Evolutionary conservation across 1,140 invertebrate genomes (phyloP), one percentile per base, ranked within the genome.

Genomic region (Leptoteleia sp.): DNA sequence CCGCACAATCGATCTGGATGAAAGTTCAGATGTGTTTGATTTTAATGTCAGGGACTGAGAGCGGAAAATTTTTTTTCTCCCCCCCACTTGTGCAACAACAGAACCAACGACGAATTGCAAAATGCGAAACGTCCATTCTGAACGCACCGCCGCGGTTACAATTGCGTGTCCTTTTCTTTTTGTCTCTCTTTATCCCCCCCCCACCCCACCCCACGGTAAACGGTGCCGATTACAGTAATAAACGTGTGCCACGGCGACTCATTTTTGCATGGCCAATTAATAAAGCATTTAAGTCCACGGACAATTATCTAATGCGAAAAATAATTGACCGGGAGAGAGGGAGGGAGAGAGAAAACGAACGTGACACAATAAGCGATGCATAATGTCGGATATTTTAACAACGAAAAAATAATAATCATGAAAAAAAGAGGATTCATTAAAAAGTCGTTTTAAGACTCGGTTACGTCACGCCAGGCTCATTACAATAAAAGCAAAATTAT

Each of bases 1-100:
- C 16, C 19, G 19, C 8, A 29, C 45, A 50, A 70, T 37, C 65
- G 54, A 61, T 61, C 29, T 54, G 38, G 35, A 57, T 27, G 55
- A 72, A 72, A 72, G 57, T 55, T 55, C 31, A 40, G 19, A 45
- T 16, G 37, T 4, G 43, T 31, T 31, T 27, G 43, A 47, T 72
- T 72, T 72, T 72, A 62, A 54, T 72, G 68, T 62, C 68, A 62
- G 27, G 40, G 48, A 62, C 40, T 62, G 13, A 27, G 11, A 5
- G 8, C n/a, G 33, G 52, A 48, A 62, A 48, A 59, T 71, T 52
- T 17, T 4, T 11, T n/a, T n/a, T n/a, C n/a, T n/a, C n/a, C n/a
- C n/a, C n/a, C n/a, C n/a, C n/a, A n/a, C 15, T 72, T 64, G 57
- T 27, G 48, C 55, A 72, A 72, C 17, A 1, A 16, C 12, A n/a